Conservation (phyloP, 2,888 invertebrate species). For the Napeogenes inachia region DNA sequence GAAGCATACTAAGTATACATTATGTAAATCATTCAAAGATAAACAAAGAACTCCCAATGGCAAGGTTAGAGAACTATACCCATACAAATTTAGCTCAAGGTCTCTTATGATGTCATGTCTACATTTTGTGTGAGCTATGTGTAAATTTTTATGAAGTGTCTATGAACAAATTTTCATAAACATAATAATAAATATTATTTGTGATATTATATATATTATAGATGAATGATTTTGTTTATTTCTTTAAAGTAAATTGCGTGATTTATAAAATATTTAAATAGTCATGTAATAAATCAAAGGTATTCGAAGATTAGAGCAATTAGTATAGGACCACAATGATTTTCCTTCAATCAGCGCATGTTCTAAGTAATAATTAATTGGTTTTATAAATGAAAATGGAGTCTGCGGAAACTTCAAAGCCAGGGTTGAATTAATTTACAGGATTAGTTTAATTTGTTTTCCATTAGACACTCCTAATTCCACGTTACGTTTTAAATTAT, state of each 20-base stretch:
- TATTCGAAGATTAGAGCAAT: slow-evolving; percentile 5
- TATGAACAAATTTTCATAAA: too few species aligned
- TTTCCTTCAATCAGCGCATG: slow-evolving; percentile 8
- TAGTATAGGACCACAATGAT: slow-evolving; percentile 8
- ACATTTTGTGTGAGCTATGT: neutral
- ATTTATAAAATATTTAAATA: neutral
- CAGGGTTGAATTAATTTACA: slow-evolving; percentile 6
- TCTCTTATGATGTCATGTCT: slow-evolving; percentile 10
- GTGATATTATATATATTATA: too few species aligned
- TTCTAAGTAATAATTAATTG: slow-evolving; percentile 9
- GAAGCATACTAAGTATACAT: neutral
- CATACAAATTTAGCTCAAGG: slow-evolving; percentile 15
- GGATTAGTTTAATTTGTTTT: slow-evolving; percentile 9
- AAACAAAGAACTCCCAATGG: slow-evolving; percentile 8
- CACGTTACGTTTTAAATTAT: slow-evolving; percentile 1
- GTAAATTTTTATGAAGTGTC: neutral
- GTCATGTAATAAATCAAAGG: neutral
- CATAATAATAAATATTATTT: too few species aligned
- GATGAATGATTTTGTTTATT: too few species aligned
- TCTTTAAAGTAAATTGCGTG: neutral
- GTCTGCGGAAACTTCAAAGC: slow-evolving; percentile 9
- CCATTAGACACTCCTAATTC: neutral
- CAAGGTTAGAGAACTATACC: slow-evolving; percentile 14
- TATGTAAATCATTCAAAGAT: slow-evolving; percentile 8
- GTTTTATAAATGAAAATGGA: slow-evolving; percentile 9